These are phyloP conservation scores for Xiphydria camelus DNA, from an alignment of 2,888 invertebrate genomes.

Conservation along the genomic window DNA sequence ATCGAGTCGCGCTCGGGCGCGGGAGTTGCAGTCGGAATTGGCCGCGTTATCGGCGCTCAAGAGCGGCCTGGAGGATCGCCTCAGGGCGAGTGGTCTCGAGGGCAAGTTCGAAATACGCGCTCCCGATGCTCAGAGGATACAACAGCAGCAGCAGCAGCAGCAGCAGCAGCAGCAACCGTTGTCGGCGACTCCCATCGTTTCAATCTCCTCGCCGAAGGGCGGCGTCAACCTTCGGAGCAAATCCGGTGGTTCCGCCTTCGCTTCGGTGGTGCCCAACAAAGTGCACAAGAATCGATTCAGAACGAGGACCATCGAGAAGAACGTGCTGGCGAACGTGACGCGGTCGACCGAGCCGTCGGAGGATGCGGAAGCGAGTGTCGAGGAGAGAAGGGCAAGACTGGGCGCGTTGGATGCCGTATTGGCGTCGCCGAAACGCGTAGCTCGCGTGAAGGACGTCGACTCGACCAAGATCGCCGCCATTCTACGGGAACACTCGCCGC, in stretches of 20 bases:
- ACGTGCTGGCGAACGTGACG: constrained; percentile 43
- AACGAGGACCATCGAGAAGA: constrained; percentile 56
- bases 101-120: constrained; percentile 33
- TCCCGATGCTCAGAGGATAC: constrained; percentile 45
- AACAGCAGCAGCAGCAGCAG: no score
- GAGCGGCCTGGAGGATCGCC: constrained; percentile 50
- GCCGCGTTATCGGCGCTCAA: constrained; percentile 60
- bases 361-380: constrained; percentile 34
- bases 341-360: constrained; percentile 38
- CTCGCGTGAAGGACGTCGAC: constrained; percentile 70
- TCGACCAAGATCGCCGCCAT: constrained; percentile 81
- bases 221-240: constrained; percentile 11
- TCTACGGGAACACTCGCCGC: constrained; percentile 77
- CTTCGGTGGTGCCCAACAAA: constrained; percentile 28
- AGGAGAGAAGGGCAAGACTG: constrained; percentile 54
- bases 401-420: constrained; percentile 73
- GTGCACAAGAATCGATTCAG: constrained; percentile 52
- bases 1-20: constrained; percentile 68
- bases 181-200: constrained; percentile 25
- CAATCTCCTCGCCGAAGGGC: constrained; percentile 36
- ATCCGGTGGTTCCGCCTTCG: constrained; percentile 16
- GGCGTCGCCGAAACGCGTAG: constrained; percentile 66
- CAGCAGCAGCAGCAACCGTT: no score
- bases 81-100: constrained; percentile 46
- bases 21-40: constrained; percentile 68